Evolutionary conservation across 2,888 invertebrate species (phyloP), one percentile per base, ranked within the genome.

Genomic region (Oscheius sp.): DNA sequence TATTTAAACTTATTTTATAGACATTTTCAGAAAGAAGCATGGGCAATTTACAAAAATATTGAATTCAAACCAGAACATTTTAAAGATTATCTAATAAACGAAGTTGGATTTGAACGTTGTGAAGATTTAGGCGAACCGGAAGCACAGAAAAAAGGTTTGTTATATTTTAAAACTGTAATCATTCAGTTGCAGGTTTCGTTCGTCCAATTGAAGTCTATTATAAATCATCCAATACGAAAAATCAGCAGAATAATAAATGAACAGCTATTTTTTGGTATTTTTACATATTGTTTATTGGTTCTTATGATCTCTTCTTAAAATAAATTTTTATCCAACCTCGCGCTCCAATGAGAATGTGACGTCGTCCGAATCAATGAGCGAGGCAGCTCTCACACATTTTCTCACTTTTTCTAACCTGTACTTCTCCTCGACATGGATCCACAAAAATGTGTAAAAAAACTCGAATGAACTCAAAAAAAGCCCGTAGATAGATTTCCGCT

Each of bases 21-120:
- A 5, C 0, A n/a, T 58, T 75, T 86, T 23, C 72, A 85, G 83
- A 77, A 78, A 13, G 82, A 84, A 25, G 78, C 84, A 56, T 72
- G 73, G 49, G 66, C 75, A 13, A 84, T 94, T 89, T 96, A 93
- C 91, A 92, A 93, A 85, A 91, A 91, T 69, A 95, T 96, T 82
- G 93, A 94, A 88, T 84, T 99, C 88, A 93, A 93, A 84, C 99
- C 99, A 7, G 93, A 95, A 84, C 93, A 94, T 88, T 99, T 98
- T 89, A 93, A 94, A 66, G 94, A 96, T 87, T 98, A 94, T 90
- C 91, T 99, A 46, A 91, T 97, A 2, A 81, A 82, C 21, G 81
- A 84, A 18, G 81, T 86, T 52, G 88, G 88, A 0, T 87, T 87
- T 59, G 81, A 81, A 53, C 68, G 71, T 43, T 81, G 83, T 7